Percentiles rank a stretch among this genome's conserved stretches.
Conservation (phyloP, 2,888 invertebrate species). For the Dermolepida albohirtum region DNA sequence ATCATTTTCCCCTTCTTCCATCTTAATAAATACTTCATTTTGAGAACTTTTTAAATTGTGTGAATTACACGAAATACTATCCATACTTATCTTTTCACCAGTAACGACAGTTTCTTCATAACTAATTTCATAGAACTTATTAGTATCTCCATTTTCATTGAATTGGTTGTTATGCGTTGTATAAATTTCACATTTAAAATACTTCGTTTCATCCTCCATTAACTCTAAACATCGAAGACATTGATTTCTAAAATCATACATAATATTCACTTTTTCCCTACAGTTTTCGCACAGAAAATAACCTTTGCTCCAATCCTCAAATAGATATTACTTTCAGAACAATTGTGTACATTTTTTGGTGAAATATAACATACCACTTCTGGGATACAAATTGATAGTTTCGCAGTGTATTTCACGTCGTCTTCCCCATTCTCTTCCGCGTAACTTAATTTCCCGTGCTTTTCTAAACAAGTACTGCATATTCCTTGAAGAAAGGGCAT, state of each 20-base stretch:
- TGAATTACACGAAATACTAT: constrained; percentile 1
- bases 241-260: constrained; percentile 54
- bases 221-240: constrained; percentile 52
- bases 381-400: constrained; percentile 54
- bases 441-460: constrained; percentile 47
- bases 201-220: neutral
- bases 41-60: constrained; percentile 31
- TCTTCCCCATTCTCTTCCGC: constrained; percentile 48
- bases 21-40: neutral
- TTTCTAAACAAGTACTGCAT: constrained; percentile 35
- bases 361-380: constrained; percentile 53
- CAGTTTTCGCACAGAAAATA: constrained; percentile 52
- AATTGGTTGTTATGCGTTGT: too few species aligned
- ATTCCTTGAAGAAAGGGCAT: constrained; percentile 9
- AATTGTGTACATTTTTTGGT: neutral
- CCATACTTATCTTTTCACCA: neutral
- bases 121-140: neutral
- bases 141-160: neutral
- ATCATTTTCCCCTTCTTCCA: constrained; percentile 6
- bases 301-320: constrained; percentile 52
- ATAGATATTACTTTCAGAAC: constrained; percentile 12
- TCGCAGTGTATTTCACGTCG: constrained; percentile 48
- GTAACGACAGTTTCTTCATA: too few species aligned
- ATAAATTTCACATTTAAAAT: neutral
- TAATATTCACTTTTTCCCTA: constrained; percentile 51